Evolutionary conservation across 2,113 vertebrate species (phyloP).

Genomic region (Nesoenas mayeri): DNA sequence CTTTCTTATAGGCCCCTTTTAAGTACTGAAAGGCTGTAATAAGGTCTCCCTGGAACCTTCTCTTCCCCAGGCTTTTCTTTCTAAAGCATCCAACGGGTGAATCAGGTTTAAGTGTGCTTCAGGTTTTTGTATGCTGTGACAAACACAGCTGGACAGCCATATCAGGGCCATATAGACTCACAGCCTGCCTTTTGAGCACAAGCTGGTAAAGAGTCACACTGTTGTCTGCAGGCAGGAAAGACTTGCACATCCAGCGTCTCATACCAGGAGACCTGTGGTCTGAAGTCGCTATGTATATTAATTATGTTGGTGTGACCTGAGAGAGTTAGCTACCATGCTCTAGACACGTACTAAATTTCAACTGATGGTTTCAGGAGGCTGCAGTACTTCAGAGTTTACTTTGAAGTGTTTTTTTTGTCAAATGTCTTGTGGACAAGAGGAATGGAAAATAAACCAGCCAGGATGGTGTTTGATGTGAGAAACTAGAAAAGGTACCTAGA

Average conservation of each 20-base stretch:
- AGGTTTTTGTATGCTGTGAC: not conserved
- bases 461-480: not conserved
- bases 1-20: too few relatives aligned
- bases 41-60: too few relatives aligned
- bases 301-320: not conserved
- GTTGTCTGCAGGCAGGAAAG: not conserved
- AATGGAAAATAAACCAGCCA: not conserved
- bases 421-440: not conserved
- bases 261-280: not conserved
- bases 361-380: not conserved
- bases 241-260: too few relatives aligned
- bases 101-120: not conserved
- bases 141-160: not conserved
- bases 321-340: not conserved
- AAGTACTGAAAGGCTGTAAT: too few relatives aligned
- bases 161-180: too few relatives aligned
- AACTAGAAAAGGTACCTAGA: not conserved
- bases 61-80: not conserved
- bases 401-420: not conserved
- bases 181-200: not conserved
- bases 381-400: not conserved
- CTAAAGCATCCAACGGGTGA: not conserved
- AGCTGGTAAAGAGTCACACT: not conserved
- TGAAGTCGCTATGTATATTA: not conserved
- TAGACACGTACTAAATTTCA: not conserved